Evolutionary conservation across 1,140 invertebrate species (phyloP), one percentile per base, ranked within the genome.

Genomic region (Apis cerana): DNA sequence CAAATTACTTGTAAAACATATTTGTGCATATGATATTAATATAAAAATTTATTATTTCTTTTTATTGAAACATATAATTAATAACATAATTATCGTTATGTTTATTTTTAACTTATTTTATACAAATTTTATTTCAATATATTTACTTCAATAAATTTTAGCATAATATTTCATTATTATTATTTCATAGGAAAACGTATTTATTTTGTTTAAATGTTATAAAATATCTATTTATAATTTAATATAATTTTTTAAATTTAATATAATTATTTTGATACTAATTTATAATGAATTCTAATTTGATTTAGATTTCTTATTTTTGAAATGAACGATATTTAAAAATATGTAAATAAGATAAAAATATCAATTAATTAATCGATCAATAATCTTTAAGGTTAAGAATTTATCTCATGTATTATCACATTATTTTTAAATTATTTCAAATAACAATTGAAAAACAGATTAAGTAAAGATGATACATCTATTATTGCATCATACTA

Each of bases 151-250:
- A 52, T 54, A 54, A 10, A 17, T 23, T 17, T 69, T 50, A 50
- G 13, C 3, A 67, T 65, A 50, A 70, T 54, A 23, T 4, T 54
- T 52, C 17, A 23, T 0, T 50, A 68, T 70, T 50, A 23, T 52
- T 70, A 54, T 70, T 48, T 19, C 21, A 11, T 23, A 23, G 50
- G 48, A 12, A 52, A 19, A 54, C n/a, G 27, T 9, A 52, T 52
- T 70, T 70, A 70, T 70, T 48, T 23, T 1, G 2, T 71, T 27
- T 11, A 19, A 23, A 54, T 21, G 17, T 23, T 23, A 21, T 13
- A 54, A 27, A 71, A 27, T 54, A 54, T 27, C 21, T 71, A 71
- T 71, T 71, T 52, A 27, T 70, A 70, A 23, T 54, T n/a, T n/a
- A n/a, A n/a, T n/a, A n/a, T n/a, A n/a, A n/a, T n/a, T n/a, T n/a